These are phyloP conservation scores for Crotophaga sulcirostris DNA, from an alignment of 2,113 vertebrate genomes.

Conservation along the genomic window DNA sequence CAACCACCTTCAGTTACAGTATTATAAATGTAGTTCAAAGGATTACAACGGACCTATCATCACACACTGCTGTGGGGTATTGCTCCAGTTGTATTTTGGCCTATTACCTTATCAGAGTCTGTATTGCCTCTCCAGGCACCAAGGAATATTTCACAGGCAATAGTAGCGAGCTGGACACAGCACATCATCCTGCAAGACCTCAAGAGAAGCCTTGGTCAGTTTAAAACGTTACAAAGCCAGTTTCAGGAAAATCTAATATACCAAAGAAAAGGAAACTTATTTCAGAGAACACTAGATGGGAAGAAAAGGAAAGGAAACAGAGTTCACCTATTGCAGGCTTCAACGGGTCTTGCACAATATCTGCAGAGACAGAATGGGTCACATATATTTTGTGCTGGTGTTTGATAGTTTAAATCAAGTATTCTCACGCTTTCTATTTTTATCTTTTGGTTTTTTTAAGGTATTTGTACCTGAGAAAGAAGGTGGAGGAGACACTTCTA, in stretches of 20 bases:
- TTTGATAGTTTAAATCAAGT: not conserved
- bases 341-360: not conserved
- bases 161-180: not conserved
- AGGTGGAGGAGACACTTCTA: rapidly evolving
- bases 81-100: not conserved
- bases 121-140: not conserved
- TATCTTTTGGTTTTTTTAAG: not conserved
- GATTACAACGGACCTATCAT: not conserved
- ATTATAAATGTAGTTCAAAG: not conserved
- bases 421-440: not conserved
- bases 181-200: no score
- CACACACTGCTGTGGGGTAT: not conserved
- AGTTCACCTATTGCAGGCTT: not conserved
- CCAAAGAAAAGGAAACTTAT: not conserved
- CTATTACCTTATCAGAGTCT: not conserved
- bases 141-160: not conserved
- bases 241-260: not conserved
- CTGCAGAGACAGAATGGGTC: not conserved
- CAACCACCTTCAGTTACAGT: not conserved
- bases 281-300: not conserved
- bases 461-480: not conserved
- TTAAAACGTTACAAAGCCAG: not conserved
- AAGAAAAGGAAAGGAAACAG: not conserved
- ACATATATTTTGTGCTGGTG: not conserved
- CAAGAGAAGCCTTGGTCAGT: not conserved